Base-by-base conservation (phyloP, 2,797 vertebrate genomes). In the Lemur catta region DNA sequence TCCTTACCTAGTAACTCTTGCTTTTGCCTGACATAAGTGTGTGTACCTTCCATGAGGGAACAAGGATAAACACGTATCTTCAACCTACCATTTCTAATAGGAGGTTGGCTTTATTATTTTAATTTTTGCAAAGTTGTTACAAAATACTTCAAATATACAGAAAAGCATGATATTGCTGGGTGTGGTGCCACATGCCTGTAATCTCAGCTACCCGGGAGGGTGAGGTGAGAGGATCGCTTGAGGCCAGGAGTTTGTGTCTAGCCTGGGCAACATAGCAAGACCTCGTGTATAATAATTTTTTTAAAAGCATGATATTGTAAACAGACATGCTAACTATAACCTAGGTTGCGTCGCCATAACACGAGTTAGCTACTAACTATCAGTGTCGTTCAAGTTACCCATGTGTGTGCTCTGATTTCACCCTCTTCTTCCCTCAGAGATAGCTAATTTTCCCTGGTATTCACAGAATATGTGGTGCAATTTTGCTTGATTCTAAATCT, bases 391-490 rank as follows among this genome's bases (percentile, higher is more conserved):
- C 33, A 74, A 13, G 38, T 46, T 46, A 74, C 30, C 30, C 33
- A 50, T 12, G 46, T 48, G 74, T 63, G 33, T 5, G 8, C 74
- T 75, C 30, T 75, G 17, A 48, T 50, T 20, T 30, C 91, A 4
- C 48, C 28, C 15, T 72, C 12, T 52, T 38, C 17, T 63, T 15
- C 28, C 81, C 11, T 7, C 30, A 8, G 90, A 65, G 71, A 79
- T 6, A 24, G 59, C 74, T 33, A 28, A 24, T 38, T 33, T 67
- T 38, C 57, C 76, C 17, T 38, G 43, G 26, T 13, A 8, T 2
- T 24, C 26, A 33, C 52, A 1, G 17, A n/a, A 1, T 2, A 38
- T 8, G 61, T 18, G 61, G 28, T 5, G 1, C 5, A 2, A 3
- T 17, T 55, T 28, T 41, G 7, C 46, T 33, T 15, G 35, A 2